phyloP scores from a whole-genome alignment of 2,113 vertebrate genomes.

The Vicugna pacos region DNA sequence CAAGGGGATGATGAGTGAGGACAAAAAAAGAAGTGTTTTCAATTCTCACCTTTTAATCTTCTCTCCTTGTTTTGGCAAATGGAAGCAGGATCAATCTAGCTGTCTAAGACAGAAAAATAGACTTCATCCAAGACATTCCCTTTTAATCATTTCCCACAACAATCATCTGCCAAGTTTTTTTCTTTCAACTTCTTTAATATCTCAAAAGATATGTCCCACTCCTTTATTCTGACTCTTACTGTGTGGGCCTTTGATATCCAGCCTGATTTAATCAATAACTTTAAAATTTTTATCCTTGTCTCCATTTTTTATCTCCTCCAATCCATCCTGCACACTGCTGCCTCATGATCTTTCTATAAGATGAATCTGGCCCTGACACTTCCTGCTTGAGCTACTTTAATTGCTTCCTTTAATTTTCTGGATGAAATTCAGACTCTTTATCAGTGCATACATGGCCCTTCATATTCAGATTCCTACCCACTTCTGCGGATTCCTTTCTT shows the following conservation, averaged over 20 bases:
- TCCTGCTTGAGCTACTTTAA: not conserved
- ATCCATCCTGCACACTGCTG: not conserved
- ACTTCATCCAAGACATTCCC: not conserved
- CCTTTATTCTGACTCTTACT: not conserved
- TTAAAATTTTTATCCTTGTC: not conserved
- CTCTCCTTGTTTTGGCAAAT: not conserved
- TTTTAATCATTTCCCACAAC: not conserved
- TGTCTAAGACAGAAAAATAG: not conserved
- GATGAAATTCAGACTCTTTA: conserved; percentile 28
- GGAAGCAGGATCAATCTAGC: not conserved
- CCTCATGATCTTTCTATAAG: not conserved
- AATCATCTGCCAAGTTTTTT: not conserved
- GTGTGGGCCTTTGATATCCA: not conserved
- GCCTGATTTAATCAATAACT: not conserved
- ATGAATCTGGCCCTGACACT: not conserved
- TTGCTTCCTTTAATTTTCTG: not conserved
- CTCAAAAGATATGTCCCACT: not conserved
- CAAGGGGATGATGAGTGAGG: not conserved
- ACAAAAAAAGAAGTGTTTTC: not conserved
- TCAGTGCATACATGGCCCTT: not conserved
- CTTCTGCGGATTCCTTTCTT: not conserved
- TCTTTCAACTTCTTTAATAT: not conserved
- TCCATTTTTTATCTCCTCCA: conserved; percentile 33
- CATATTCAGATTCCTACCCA: not conserved
- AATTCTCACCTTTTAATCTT: not conserved